phyloP scores from a whole-genome alignment of 2,797 vertebrate species.

The Lateolabrax maculatus region DNA sequence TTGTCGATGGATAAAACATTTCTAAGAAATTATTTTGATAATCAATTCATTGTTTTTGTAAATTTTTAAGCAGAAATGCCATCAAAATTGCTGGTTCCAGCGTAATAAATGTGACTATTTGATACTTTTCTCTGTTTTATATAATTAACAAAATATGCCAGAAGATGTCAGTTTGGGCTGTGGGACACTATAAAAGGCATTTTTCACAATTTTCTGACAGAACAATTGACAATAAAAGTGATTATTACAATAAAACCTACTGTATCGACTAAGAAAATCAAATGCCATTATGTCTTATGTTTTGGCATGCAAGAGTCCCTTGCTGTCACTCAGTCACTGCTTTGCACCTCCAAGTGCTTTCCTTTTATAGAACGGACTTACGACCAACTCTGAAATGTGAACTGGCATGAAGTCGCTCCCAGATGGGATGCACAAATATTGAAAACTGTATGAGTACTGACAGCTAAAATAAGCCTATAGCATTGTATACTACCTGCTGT shows the following conservation, averaged over 20 bases:
- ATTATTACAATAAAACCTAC: background rate
- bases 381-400: slow-evolving; percentile 30
- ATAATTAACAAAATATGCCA: background rate
- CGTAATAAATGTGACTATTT: background rate
- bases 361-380: slow-evolving; percentile 25
- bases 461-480: slow-evolving; percentile 35
- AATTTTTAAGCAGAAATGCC: background rate
- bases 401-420: slow-evolving; percentile 24
- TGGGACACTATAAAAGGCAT: background rate
- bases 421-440: slow-evolving; percentile 20
- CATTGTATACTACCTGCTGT: slow-evolving; percentile 38
- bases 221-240: background rate
- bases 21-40: too few relatives aligned
- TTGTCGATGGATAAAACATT: too few relatives aligned
- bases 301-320: slow-evolving; percentile 10
- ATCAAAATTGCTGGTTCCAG: background rate
- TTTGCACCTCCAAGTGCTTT: slow-evolving; percentile 33
- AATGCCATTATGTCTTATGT: background rate
- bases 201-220: background rate
- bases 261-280: background rate
- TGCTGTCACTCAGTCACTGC: slow-evolving; percentile 26
- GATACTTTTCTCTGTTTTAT: background rate
- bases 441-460: background rate
- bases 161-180: background rate
- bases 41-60: fast-evolving